phyloP scores from a whole-genome alignment of 2,888 invertebrate species.

The Galerucella pusilla region DNA sequence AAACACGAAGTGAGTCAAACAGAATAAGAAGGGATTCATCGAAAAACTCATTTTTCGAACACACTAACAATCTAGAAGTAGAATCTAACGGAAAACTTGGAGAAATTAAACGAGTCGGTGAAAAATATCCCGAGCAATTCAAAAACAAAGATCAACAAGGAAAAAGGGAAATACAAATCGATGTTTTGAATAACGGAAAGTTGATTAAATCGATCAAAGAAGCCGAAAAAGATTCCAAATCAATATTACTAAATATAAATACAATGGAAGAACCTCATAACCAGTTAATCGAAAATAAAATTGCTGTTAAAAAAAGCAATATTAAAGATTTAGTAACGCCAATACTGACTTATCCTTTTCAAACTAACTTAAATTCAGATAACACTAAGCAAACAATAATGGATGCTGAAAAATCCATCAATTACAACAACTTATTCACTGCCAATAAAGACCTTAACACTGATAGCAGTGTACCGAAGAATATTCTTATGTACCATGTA shows the following conservation, averaged over 20 bases:
- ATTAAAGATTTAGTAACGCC: background rate
- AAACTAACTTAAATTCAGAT: slow-evolving; percentile 19
- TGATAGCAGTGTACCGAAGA: slow-evolving; percentile 40
- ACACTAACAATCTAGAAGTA: slow-evolving; percentile 33
- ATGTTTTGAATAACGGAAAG: slow-evolving; percentile 50
- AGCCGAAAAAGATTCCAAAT: slow-evolving; percentile 46
- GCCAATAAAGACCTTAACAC: slow-evolving; percentile 46
- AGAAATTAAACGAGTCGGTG: slow-evolving; percentile 41
- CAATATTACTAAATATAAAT: slow-evolving; percentile 50
- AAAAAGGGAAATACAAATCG: slow-evolving; percentile 45
- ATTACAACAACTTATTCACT: slow-evolving; percentile 43
- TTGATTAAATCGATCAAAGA: slow-evolving; percentile 49
- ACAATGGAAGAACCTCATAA: background rate
- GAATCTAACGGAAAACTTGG: slow-evolving; percentile 42
- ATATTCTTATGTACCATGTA: slow-evolving; percentile 38
- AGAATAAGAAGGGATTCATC: slow-evolving; percentile 45
- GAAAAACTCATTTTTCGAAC: slow-evolving; percentile 30
- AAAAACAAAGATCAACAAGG: slow-evolving; percentile 22
- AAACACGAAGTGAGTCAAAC: slow-evolving; percentile 35
- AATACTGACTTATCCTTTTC: background rate
- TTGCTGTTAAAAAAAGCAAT: background rate
- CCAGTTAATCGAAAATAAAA: background rate
- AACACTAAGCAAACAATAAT: slow-evolving; percentile 15
- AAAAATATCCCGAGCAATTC: slow-evolving; percentile 44
- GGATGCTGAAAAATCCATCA: slow-evolving; percentile 24